Evolutionary conservation across 2,113 vertebrate species (phyloP).

Genomic region (Chauna torquata): DNA sequence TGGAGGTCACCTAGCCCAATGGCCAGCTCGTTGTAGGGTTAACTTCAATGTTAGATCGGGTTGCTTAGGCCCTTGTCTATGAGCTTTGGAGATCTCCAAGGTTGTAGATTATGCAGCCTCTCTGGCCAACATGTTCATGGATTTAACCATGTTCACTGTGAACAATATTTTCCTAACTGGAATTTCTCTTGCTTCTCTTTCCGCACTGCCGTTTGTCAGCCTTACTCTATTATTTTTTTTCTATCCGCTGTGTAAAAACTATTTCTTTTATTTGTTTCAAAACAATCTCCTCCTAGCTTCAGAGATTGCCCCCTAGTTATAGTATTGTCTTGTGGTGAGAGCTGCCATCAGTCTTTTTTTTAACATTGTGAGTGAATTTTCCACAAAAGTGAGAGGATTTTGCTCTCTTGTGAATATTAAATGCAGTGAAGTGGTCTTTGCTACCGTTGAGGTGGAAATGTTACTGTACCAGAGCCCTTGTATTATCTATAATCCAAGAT

Average conservation of each 20-base stretch:
- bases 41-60: not conserved
- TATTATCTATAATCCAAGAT: not conserved
- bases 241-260: not conserved
- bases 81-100: not conserved
- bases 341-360: not conserved
- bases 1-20: not conserved
- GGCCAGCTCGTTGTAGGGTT: not conserved
- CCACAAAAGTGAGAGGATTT: not conserved
- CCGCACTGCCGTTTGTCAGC: not conserved
- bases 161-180: not conserved
- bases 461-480: not conserved
- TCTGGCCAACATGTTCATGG: not conserved
- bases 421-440: not conserved
- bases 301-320: not conserved
- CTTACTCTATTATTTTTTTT: not conserved
- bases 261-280: not conserved
- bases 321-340: not conserved
- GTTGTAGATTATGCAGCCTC: not conserved
- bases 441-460: not conserved
- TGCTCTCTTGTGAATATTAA: not conserved
- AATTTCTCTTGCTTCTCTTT: not conserved
- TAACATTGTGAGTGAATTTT: not conserved
- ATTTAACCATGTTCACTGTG: not conserved
- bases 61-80: not conserved
- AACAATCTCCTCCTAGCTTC: not conserved